These are phyloP conservation scores for Oncopeltus fasciatus DNA, from an alignment of 1,140 invertebrate genomes.

Conservation along the genomic window DNA sequence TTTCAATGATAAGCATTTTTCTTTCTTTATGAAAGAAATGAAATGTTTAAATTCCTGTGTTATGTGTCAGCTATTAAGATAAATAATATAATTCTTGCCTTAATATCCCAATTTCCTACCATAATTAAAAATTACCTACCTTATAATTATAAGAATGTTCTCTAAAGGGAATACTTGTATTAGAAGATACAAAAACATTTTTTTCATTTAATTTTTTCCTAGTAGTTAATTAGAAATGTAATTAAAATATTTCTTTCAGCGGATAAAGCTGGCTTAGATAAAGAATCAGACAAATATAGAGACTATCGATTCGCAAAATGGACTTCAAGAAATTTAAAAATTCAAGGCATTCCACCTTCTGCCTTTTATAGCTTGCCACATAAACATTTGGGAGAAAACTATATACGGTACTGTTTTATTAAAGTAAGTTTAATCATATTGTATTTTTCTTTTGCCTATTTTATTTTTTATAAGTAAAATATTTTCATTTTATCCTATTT, in stretches of 20 bases:
- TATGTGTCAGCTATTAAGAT: too few species aligned
- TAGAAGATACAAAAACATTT: too few species aligned
- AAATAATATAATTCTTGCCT: too few species aligned
- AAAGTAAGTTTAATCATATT: slow-evolving; percentile 43
- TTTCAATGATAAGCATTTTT: too few species aligned
- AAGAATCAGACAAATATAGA: slow-evolving; percentile 52
- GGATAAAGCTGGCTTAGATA: slow-evolving; percentile 31
- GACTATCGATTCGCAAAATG: slow-evolving; percentile 92
- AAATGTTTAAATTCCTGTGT: too few species aligned
- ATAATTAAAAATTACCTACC: too few species aligned
- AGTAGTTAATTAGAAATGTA: too few species aligned
- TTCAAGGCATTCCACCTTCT: slow-evolving; percentile 85
- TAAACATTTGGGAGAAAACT: slow-evolving; percentile 74
- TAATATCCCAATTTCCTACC: too few species aligned
- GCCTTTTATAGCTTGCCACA: slow-evolving; percentile 79
- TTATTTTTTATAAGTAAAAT: not conserved
- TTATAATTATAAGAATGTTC: too few species aligned
- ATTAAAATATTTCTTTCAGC: slow-evolving; percentile 23
- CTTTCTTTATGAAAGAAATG: too few species aligned
- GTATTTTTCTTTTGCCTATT: not conserved
- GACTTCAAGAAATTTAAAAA: slow-evolving; percentile 82
- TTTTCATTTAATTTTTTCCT: too few species aligned
- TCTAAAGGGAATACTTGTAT: too few species aligned
- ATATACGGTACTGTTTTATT: slow-evolving; percentile 83
- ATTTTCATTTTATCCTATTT: not conserved